Evolutionary conservation across 2,888 invertebrate species (phyloP), one percentile per base, ranked within the genome.

Genomic region (Dolichopus griseipennis): DNA sequence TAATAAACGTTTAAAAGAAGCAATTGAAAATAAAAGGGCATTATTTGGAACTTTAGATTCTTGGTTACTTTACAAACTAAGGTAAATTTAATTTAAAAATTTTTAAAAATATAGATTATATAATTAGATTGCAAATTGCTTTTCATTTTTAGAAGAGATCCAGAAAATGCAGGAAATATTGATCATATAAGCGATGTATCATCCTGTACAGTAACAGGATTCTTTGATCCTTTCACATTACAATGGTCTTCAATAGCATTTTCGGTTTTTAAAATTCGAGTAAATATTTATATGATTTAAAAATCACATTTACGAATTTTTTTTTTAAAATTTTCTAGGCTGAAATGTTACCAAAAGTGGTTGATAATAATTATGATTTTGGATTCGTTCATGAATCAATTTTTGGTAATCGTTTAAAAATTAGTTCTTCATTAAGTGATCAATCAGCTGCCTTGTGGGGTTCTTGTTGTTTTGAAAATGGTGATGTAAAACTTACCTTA

Each of bases 401-500:
- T 70, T 90, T 95, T 82, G 95, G 94, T 0, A 82, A 83, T 15
- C 81, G 88, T 62, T 89, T 97, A 75, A 91, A 90, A 15, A 94
- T 97, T 71, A 83, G 76, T 1, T 75, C 76, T 12, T 78, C 80
- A 0, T 69, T 79, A 0, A 81, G 80, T 68, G 82, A 97, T 78
- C 95, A 96, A 81, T 89, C 93, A 3, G 92, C 95, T 0, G 91
- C 95, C 0, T 86, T 93, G 83, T 93, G 91, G 85, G 96, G 95
- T 7, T 90, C 91, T 0, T 90, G 91, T 71, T 92, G 93, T 75
- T 92, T 91, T 76, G 80, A 86, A 4, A 82, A 85, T 0, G 91
- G 92, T 34, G 91, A 92, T 77, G 85, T 93, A 1, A 96, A 95
- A 78, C 83, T 95, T 2, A 95, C 95, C 0, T 85, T 97, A 83